Evolutionary conservation across 2,113 vertebrate genomes (phyloP), one percentile per base, ranked within the genome.

Genomic region (Ivindomyrus marchei): DNA sequence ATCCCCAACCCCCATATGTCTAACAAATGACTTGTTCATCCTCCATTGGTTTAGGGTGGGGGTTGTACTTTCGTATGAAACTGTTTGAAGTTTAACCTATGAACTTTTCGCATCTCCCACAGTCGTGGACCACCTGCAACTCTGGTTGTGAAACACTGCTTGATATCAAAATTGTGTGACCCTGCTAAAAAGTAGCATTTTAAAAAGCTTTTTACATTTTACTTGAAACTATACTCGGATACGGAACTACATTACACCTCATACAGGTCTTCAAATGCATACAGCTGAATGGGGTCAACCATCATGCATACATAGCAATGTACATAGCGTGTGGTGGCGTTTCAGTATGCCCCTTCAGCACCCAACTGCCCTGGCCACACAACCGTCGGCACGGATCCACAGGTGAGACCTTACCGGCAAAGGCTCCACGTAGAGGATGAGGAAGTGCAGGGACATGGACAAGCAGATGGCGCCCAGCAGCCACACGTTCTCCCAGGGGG

Each of bases 401-500:
- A 3, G 49, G 6, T 1, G 11, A 31, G n/a, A 0, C 62, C 97
- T 96, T 93, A 99, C 98, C 45, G 98, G 98, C 91, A 99, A 94
- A 1, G 98, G 98, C 90, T 99, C 98, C 93, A 99, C 98, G 0
- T 99, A 98, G 94, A 99, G 98, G 94, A 99, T 99, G 87, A 99
- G 97, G 96, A 99, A 99, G 93, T 99, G 98, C 42, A 99, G 98
- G 0, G 98, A 99, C 98, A 99, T 99, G 91, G 98, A 99, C 91
- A 99, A 96, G 94, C 98, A 99, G 94, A 99, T 99, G 89, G 98
- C 98, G 27, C 98, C 98, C 95, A 99, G 97, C 66, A 99, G 96
- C 98, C 98, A 99, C 93, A 99, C 97, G 0, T 99, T 99, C 92
- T 99, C 98, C 98, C 98, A 99, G 0, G 98, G 98, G 56, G 98